These are phyloP conservation scores for Entomyzon cyanotis DNA, from an alignment of 2,113 vertebrate genomes.

Conservation along the genomic window DNA sequence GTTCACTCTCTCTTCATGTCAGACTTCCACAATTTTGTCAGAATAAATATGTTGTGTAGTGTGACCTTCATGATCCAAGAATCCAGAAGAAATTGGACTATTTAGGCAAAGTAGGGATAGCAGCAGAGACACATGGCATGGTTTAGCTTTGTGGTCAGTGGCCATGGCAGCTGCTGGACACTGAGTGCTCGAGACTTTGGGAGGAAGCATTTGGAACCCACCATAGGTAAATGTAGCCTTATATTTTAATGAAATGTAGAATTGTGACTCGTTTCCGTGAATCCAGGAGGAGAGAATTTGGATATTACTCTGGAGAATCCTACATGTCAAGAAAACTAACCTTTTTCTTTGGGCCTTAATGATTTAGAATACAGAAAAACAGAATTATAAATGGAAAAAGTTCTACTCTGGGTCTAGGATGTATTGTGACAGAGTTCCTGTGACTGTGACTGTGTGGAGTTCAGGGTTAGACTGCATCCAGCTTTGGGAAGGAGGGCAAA, in stretches of 20 bases:
- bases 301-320: not conserved
- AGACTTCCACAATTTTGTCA: not conserved
- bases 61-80: not conserved
- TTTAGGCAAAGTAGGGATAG: not conserved
- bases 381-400: not conserved
- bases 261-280: not conserved
- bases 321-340: accelerated
- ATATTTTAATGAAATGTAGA: not conserved
- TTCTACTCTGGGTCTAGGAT: not conserved
- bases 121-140: not conserved
- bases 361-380: not conserved
- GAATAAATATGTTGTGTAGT: not conserved
- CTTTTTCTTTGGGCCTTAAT: not conserved
- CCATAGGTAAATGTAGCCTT: not conserved
- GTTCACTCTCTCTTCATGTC: not conserved
- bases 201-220: not conserved
- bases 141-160: not conserved
- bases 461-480: not conserved
- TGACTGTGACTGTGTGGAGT: not conserved
- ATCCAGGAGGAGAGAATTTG: not conserved
- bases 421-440: not conserved
- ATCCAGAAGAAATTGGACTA: not conserved
- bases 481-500: not conserved
- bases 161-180: accelerated
- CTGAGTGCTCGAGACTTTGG: not conserved